These are phyloP conservation scores for Apoda limacodes DNA, from an alignment of 2,888 invertebrate genomes.

Conservation along the genomic window DNA sequence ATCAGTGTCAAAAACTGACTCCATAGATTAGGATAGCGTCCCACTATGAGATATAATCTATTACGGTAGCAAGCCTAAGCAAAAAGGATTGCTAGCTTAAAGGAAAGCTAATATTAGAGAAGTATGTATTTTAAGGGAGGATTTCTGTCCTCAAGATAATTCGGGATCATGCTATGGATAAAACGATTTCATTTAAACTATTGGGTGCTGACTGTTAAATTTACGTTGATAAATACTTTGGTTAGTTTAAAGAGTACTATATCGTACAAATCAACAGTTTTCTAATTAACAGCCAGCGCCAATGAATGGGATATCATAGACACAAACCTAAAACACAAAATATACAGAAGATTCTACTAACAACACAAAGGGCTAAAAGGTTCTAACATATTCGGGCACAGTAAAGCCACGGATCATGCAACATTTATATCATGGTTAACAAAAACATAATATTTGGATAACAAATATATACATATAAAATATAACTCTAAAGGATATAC, in stretches of 20 bases:
- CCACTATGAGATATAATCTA: constrained; percentile 24
- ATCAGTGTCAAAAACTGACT: constrained; percentile 36
- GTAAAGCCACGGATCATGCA: constrained; percentile 67
- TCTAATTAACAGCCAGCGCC: constrained; percentile 60
- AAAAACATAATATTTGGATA: constrained; percentile 23
- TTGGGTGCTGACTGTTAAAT: too few relatives aligned
- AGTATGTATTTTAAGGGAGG: constrained; percentile 45
- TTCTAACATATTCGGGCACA: constrained; percentile 62
- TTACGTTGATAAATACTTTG: too few relatives aligned
- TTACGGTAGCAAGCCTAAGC: constrained; percentile 66
- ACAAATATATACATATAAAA: constrained; percentile 27
- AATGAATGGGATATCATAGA: constrained; percentile 33
- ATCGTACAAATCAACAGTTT: neutral
- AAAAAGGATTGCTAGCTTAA: constrained; percentile 50
- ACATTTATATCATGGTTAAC: constrained; percentile 62
- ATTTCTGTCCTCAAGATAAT: constrained; percentile 33
- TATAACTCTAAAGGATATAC: constrained; percentile 32
- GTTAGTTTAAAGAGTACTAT: too few relatives aligned
- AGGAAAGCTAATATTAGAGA: constrained; percentile 41
- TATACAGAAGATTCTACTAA: constrained; percentile 53
- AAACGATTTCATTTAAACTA: too few relatives aligned
- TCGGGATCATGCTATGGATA: too few relatives aligned
- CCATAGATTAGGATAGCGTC: constrained; percentile 15
- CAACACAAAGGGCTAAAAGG: constrained; percentile 66
- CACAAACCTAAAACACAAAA: constrained; percentile 43